Evolutionary conservation across 2,113 vertebrate species (phyloP), one percentile per base, ranked within the genome.

Genomic region (Gavia stellata): DNA sequence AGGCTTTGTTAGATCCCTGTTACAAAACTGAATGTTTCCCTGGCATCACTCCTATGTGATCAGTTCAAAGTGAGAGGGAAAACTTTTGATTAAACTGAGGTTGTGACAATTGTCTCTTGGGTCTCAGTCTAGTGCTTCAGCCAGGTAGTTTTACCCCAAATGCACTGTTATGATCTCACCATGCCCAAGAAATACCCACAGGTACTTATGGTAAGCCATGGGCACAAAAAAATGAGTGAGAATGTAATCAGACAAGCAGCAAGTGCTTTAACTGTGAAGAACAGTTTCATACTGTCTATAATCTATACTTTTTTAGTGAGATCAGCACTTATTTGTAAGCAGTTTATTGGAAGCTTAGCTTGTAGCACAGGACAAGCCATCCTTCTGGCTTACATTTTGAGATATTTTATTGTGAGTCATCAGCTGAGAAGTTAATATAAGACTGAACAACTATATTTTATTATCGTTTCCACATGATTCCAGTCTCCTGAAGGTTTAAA

Each of bases 351-450:
- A 49, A 81, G 33, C 25, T 77, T 34, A 33, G 13, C 20, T 73
- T 42, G 33, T 45, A 58, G 31, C 50, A 73, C 21, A 62, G 42
- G 55, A 66, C 45, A 94, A 85, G 16, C 17, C 18, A 19, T 90
- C 92, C 55, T 21, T 86, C 25, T n/a, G n/a, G 36, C 44, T 81
- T 86, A 59, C 6, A 31, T 58, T 90, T 91, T 56, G 66, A 91
- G 55, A 34, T 84, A 85, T 81, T 62, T 96, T 50, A 81, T 80
- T 90, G 25, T 79, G 81, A 97, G 68, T 96, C 82, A 94, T 34
- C 50, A 61, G n/a, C 56, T 68, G 26, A 85, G 59, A 83, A 19
- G 24, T 50, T 50, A 77, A 83, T 65, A 24, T 62, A 87, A 65
- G 45, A 83, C 47, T 47, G 50, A 75, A 49, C 16, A 86, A 63